Conservation (phyloP, 2,888 invertebrate species). For the Graphium colonna region DNA sequence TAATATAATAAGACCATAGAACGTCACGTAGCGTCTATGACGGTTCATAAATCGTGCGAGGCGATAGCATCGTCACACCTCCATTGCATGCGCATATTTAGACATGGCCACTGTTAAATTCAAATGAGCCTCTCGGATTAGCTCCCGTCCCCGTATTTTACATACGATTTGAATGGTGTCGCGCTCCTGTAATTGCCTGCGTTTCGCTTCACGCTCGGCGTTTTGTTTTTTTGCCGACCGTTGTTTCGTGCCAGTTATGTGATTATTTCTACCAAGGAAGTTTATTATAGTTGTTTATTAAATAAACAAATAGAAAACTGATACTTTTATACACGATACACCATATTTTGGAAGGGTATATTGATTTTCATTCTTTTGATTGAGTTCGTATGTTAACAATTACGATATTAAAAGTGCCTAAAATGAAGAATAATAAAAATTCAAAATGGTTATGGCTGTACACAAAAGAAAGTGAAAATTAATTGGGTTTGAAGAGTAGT, state of each 20-base stretch:
- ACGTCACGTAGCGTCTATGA: slow-evolving; percentile 20
- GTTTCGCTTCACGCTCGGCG: not conserved
- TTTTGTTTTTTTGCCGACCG: not conserved
- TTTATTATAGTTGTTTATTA: not conserved
- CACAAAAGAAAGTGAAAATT: too few species aligned
- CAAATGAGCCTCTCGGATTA: slow-evolving; percentile 20
- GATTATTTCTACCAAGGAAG: not conserved
- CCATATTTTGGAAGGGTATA: too few species aligned
- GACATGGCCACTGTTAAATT: slow-evolving; percentile 16
- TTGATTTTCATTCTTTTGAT: not conserved
- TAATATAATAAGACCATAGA: slow-evolving; percentile 19
- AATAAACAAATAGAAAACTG: too few species aligned
- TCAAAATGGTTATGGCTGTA: not conserved
- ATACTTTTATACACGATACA: too few species aligned
- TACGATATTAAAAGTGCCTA: not conserved
- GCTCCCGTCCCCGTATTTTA: slow-evolving; percentile 4
- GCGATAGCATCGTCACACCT: slow-evolving; percentile 28
- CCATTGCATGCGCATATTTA: slow-evolving; percentile 20
- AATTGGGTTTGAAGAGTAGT: too few species aligned
- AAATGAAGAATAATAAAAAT: not conserved
- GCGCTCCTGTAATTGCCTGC: slow-evolving; percentile 3
- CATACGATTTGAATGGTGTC: not conserved
- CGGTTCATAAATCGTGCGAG: slow-evolving; percentile 28
- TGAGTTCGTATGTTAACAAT: too few species aligned
- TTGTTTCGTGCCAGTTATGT: not conserved